A percentile compares a stretch with the other conserved stretches of the same genome.
Conservation (phyloP, 2,888 invertebrate genomes). For the Bombylius discolor region DNA sequence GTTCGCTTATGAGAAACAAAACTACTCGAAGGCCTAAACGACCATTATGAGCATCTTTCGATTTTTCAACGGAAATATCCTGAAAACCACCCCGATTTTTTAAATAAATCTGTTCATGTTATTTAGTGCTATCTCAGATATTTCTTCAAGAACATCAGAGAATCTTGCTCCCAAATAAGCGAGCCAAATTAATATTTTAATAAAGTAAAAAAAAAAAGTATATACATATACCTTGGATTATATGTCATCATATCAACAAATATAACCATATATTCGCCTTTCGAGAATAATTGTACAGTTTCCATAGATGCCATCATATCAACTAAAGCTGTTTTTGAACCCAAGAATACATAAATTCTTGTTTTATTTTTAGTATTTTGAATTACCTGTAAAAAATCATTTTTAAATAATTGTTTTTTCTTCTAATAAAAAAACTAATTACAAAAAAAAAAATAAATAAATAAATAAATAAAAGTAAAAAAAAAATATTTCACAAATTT, state of each 20-base stretch:
- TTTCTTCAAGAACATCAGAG: too few species aligned
- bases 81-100: too few species aligned
- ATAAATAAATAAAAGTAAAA: neutral
- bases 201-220: too few species aligned
- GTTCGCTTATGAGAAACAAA: too few species aligned
- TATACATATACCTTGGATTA: conserved; percentile 41
- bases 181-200: too few species aligned
- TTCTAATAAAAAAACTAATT: neutral
- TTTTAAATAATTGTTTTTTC: too few species aligned
- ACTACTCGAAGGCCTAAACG: too few species aligned
- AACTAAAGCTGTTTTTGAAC: conserved; percentile 68
- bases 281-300: conserved; percentile 69
- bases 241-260: conserved; percentile 89
- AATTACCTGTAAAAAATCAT: conserved; percentile 24
- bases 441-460: neutral
- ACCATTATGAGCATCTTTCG: too few species aligned
- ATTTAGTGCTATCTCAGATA: too few species aligned
- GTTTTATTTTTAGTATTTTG: conserved; percentile 77
- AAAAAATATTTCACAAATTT: neutral
- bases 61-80: too few species aligned
- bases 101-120: too few species aligned
- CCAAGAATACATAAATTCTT: conserved; percentile 89
- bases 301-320: conserved; percentile 91
- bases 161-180: too few species aligned
- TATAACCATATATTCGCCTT: conserved; percentile 91